Percentiles rank a stretch among this genome's conserved stretches.
Conservation (phyloP, 1,140 invertebrate species). For the Polyergus mexicanus region DNA sequence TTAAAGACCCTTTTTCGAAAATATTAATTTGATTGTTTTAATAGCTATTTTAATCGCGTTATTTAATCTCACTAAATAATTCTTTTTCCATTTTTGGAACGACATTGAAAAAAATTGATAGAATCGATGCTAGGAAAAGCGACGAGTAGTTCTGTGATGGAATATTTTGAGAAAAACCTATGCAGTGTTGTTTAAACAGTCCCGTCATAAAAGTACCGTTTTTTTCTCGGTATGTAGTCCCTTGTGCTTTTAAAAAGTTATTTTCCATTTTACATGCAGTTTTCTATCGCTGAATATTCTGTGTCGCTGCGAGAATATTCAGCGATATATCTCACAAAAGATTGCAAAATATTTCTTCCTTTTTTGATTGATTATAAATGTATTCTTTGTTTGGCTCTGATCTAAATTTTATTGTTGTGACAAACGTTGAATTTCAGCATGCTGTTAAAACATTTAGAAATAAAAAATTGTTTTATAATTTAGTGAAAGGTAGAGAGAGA, state of each 20-base stretch:
- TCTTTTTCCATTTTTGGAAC: background rate
- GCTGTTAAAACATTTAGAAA: background rate
- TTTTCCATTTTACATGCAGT: conserved; percentile 31
- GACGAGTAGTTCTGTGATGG: background rate
- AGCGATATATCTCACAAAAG: conserved; percentile 28
- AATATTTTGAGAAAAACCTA: conserved; percentile 41
- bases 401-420: background rate
- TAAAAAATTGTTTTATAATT: conserved; percentile 11
- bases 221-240: background rate
- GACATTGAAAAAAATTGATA: background rate
- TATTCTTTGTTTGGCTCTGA: conserved; percentile 3
- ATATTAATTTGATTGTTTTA: too few species aligned
- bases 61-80: background rate
- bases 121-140: background rate
- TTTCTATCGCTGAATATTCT: conserved; percentile 36
- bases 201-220: background rate
- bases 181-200: conserved; percentile 33
- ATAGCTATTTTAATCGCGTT: background rate
- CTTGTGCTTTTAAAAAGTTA: conserved; percentile 34
- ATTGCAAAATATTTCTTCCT: conserved; percentile 2
- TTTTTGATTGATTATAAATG: conserved; percentile 25
- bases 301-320: conserved; percentile 30
- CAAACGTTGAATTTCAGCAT: background rate
- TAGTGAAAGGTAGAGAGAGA: background rate
- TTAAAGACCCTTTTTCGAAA: background rate